Percentiles rank a stretch among this genome's conserved stretches.
phyloP scores from a whole-genome alignment of 2,797 vertebrate species.

The Semotilus atromaculatus region DNA sequence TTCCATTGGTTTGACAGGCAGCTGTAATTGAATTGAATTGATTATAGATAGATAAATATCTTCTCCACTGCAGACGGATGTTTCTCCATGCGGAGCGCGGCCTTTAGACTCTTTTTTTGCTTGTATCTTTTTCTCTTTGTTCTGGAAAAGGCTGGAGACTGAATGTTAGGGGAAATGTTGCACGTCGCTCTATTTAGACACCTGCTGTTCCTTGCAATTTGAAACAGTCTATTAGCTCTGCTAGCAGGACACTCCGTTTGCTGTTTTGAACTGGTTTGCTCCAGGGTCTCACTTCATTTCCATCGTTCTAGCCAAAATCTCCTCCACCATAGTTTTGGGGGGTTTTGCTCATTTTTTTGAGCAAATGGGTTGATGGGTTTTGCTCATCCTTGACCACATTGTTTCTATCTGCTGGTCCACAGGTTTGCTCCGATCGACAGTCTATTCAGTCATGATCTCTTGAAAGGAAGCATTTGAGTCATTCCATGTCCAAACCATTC shows the following conservation, averaged over 20 bases:
- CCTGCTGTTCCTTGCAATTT: conserved; percentile 78
- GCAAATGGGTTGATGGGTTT: too few species aligned
- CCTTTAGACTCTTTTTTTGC: conserved; percentile 37
- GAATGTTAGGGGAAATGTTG: conserved; percentile 73
- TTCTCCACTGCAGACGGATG: conserved; percentile 44
- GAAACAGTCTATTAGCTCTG: conserved; percentile 76
- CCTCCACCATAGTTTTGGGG: too few species aligned
- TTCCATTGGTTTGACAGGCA: conserved; percentile 57
- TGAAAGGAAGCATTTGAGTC: not conserved
- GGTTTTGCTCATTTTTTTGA: too few species aligned
- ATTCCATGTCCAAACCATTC: not conserved
- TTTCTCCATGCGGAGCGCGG: conserved; percentile 59
- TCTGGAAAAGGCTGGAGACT: conserved; percentile 64
- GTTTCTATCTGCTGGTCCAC: not conserved
- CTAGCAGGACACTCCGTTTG: conserved; percentile 75
- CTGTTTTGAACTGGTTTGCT: conserved; percentile 72
- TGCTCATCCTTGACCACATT: conserved; percentile 2
- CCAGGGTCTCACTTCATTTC: conserved; percentile 75
- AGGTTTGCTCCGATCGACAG: not conserved
- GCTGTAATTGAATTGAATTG: conserved; percentile 66
- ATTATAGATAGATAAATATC: conserved; percentile 67
- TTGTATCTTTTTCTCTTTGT: conserved; percentile 52
- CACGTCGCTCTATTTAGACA: conserved; percentile 75
- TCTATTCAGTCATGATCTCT: not conserved
- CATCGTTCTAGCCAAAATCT: conserved; percentile 36